Base-by-base conservation (phyloP, 2,888 invertebrate species). In the Neocrepidodera transversa region DNA sequence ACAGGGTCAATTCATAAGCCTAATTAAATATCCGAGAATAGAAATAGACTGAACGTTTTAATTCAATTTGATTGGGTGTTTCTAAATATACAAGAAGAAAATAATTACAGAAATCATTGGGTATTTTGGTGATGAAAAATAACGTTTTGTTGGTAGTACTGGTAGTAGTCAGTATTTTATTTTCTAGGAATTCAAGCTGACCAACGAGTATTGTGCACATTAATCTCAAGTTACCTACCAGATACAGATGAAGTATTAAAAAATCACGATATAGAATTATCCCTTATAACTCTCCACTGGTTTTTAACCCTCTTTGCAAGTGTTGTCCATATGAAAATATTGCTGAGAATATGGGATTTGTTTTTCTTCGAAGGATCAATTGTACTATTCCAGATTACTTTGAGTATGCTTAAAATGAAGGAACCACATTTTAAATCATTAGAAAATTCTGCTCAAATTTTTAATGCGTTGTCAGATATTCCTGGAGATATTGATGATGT, bases 381-480 rank as follows among this genome's bases (percentile, higher is more conserved):
- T 62, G 90, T 96, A 18, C 83, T 99, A 36, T 98, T 99, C 79
- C 95, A 97, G 84, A 85, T 93, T 20, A 95, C 96, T 1, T 83
- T 97, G 59, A 96, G 95, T 59, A 95, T 98, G 93, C 82, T 97
- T 7, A 95, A 95, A 82, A 88, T 95, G 70, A 88, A 85, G 85
- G 94, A 93, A 76, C 83, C 86, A 6, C 90, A 93, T 74, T 84
- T 98, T 55, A 89, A 89, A 69, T 86, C 88, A 67, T 83, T 95
- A 68, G 95, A 96, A 72, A 97, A 97, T 80, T 97, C 97, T 0
- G 97, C 97, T 8, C 95, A 97, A 82, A 96, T 99, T 74, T 99
- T 99, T 79, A 98, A 97, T 80, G 93, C 95, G 2, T 83, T 99
- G 1, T 97, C 97, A 13, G 95, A 97, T 78, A 93, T 97, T 74